Conservation (phyloP, 2,888 invertebrate species). For the Camptogramma bilineatum region DNA sequence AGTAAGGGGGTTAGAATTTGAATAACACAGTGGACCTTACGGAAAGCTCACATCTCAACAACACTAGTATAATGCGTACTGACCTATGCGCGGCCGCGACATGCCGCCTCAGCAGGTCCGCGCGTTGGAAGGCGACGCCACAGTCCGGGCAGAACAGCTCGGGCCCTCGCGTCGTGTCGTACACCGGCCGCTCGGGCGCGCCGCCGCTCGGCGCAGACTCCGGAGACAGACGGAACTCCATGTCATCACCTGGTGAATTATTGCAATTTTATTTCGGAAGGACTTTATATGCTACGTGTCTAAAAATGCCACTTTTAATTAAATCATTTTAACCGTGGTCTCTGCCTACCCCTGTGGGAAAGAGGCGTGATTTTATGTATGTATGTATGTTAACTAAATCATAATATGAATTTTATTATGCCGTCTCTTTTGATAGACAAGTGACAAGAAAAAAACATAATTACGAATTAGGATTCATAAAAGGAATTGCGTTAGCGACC, state of each 20-base stretch:
- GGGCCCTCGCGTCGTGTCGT: conserved; percentile 70
- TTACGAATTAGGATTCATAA: too few species aligned
- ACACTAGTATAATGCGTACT: conserved; percentile 4
- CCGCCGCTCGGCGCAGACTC: conserved; percentile 49
- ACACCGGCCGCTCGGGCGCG: conserved; percentile 49
- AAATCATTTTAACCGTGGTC: too few species aligned
- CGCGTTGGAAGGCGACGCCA: conserved; percentile 91
- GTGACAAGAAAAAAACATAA: too few species aligned
- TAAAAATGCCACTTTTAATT: too few species aligned
- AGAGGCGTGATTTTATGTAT: too few species aligned
- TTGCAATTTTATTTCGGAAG: too few species aligned
- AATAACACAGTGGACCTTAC: not conserved
- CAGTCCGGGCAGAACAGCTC: conserved; percentile 89
- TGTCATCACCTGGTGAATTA: conserved; percentile 71
- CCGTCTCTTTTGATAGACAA: too few species aligned
- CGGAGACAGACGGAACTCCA: conserved; percentile 74
- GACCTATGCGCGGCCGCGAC: conserved; percentile 84
- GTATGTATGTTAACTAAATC: too few species aligned
- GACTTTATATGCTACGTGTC: not conserved
- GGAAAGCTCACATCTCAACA: not conserved
- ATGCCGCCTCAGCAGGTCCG: conserved; percentile 90
- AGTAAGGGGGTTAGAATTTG: too few species aligned
- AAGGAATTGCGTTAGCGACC: too few species aligned
- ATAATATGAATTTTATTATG: too few species aligned
- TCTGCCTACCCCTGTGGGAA: too few species aligned